Conservation (phyloP, 2,888 invertebrate species). For the Meteorus cinctellus region DNA sequence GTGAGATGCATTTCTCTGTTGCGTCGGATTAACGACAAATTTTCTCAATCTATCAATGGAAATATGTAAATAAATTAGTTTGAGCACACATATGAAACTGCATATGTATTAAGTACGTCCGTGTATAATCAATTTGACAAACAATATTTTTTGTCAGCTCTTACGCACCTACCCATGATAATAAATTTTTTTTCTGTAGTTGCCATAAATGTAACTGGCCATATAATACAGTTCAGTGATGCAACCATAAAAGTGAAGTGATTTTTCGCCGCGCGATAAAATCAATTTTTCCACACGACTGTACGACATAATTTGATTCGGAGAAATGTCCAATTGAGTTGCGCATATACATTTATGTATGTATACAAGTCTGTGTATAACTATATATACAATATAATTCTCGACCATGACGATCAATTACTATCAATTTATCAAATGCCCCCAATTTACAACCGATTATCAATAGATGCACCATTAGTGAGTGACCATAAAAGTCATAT, state of each 20-base stretch:
- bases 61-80: background rate
- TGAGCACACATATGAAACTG: background rate
- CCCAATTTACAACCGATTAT: constrained; percentile 57
- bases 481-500: constrained; percentile 36
- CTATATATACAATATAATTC: background rate
- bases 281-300: constrained; percentile 30
- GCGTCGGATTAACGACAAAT: background rate
- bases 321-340: constrained; percentile 23
- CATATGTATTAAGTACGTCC: background rate
- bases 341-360: background rate
- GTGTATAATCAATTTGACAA: background rate
- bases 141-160: background rate
- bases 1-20: no score
- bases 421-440: constrained; percentile 63
- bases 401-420: constrained; percentile 59
- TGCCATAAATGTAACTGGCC: background rate
- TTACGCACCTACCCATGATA: background rate
- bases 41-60: background rate
- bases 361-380: background rate
- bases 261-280: constrained; percentile 15
- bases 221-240: constrained; percentile 6
- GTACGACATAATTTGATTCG: constrained; percentile 24
- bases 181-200: background rate
- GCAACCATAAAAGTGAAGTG: constrained; percentile 19
- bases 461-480: constrained; percentile 52